Evolutionary conservation across 2,888 invertebrate species (phyloP).

Genomic region (Hylaea fasciaria): DNA sequence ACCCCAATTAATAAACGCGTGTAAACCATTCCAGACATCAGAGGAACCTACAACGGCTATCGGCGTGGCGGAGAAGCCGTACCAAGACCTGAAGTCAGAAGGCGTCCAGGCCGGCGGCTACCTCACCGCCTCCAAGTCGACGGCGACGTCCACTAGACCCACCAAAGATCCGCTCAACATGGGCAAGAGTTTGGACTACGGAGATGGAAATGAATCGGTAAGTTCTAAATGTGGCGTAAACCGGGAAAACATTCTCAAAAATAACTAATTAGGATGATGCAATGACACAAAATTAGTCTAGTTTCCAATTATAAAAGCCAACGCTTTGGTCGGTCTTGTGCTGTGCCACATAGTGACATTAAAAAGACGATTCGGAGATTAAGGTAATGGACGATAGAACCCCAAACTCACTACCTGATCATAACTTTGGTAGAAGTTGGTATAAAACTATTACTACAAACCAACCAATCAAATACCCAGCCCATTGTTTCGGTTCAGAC

Average conservation of each 20-base stretch:
- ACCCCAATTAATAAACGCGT: constrained; percentile 20
- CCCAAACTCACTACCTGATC: too few species aligned
- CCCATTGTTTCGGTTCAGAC: background rate
- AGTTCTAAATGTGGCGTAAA: constrained; percentile 14
- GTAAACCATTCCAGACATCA: constrained; percentile 57
- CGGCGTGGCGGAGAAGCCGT: constrained; percentile 60
- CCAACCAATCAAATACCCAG: too few species aligned
- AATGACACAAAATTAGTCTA: too few species aligned
- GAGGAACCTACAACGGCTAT: constrained; percentile 75
- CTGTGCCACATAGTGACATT: too few species aligned
- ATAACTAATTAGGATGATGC: too few species aligned
- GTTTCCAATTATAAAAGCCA: too few species aligned
- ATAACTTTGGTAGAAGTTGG: too few species aligned
- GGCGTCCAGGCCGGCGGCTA: constrained; percentile 94
- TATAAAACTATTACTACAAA: too few species aligned
- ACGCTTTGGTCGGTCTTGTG: too few species aligned
- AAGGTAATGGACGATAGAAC: too few species aligned
- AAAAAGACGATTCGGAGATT: too few species aligned
- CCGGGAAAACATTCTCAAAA: background rate
- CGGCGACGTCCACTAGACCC: constrained; percentile 85
- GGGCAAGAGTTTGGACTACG: constrained; percentile 88
- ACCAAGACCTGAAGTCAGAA: constrained; percentile 88
- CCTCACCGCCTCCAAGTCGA: constrained; percentile 86
- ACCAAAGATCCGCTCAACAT: constrained; percentile 83
- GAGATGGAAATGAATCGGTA: constrained; percentile 87